Conservation (phyloP, 2,888 invertebrate genomes). For the Drosophila kokeensis region DNA sequence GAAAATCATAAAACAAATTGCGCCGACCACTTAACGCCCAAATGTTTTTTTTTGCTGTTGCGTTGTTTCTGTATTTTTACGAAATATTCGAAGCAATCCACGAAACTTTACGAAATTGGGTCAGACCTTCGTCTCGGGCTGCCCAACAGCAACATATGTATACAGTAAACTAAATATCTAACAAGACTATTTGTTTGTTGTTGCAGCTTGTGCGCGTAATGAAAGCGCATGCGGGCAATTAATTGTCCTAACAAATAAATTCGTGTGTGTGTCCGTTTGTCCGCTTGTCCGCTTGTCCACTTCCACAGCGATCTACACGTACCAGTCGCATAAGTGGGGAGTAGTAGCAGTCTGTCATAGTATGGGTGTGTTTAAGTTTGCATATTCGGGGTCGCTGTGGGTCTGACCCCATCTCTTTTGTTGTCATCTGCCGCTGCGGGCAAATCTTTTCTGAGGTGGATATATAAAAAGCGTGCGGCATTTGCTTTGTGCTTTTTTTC, state of each 20-base stretch:
- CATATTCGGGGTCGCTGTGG: slow-evolving; percentile 29
- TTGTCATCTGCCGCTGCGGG: slow-evolving; percentile 38
- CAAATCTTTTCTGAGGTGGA: slow-evolving; percentile 34
- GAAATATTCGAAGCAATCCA: slow-evolving; percentile 64
- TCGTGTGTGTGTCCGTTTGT: slow-evolving; percentile 33
- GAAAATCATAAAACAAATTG: slow-evolving; percentile 40
- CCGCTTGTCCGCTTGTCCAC: slow-evolving; percentile 21
- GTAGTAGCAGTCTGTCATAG: not conserved
- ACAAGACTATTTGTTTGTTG: slow-evolving; percentile 13
- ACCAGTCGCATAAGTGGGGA: not conserved
- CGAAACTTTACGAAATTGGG: slow-evolving; percentile 68
- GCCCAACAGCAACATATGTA: slow-evolving; percentile 12
- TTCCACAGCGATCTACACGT: slow-evolving; percentile 8
- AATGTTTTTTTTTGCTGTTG: slow-evolving; percentile 31
- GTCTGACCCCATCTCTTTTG: slow-evolving; percentile 26
- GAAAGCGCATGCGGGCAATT: slow-evolving; percentile 78
- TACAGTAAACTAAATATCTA: slow-evolving; percentile 61
- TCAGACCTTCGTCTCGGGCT: slow-evolving; percentile 39
- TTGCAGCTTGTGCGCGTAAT: slow-evolving; percentile 55
- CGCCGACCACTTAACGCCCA: slow-evolving; percentile 60
- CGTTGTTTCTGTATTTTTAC: slow-evolving; percentile 62
- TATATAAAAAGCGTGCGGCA: slow-evolving; percentile 16
- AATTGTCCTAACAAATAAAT: slow-evolving; percentile 66
- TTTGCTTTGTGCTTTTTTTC: slow-evolving; percentile 35
- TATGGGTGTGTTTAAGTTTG: slow-evolving; percentile 18